A percentile compares a stretch with the other conserved stretches of the same genome.
Evolutionary conservation across 2,888 invertebrate species (phyloP).

Genomic region (Lepidocyrtinus sp.): DNA sequence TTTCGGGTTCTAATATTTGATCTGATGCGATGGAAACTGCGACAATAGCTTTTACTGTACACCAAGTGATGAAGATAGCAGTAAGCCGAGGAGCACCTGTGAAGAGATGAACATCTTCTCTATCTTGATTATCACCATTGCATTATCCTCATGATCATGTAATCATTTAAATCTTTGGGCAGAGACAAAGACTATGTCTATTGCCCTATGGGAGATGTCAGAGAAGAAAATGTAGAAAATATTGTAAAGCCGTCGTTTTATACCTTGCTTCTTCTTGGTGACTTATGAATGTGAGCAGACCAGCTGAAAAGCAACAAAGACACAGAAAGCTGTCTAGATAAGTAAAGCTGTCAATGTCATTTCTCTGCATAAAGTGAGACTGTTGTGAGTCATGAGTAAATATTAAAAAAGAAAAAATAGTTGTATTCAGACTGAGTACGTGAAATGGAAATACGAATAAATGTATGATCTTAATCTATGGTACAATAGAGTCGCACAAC

Average conservation of each 20-base stretch:
- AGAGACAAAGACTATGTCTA: conserved; percentile 46
- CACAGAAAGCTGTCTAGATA: conserved; percentile 49
- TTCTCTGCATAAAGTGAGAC: too few species aligned
- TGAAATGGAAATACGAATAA: too few species aligned
- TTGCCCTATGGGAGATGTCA: conserved; percentile 56
- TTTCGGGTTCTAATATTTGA: neutral
- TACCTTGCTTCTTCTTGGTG: conserved; percentile 43
- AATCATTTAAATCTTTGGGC: conserved; percentile 51
- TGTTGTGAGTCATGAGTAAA: too few species aligned
- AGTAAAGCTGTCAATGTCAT: conserved; percentile 57
- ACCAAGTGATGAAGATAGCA: neutral
- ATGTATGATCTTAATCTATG: too few species aligned
- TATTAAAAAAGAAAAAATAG: too few species aligned
- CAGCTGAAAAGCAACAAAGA: conserved; percentile 43
- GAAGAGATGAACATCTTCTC: conserved; percentile 40
- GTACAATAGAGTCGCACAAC: too few species aligned
- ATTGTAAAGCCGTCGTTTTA: conserved; percentile 49
- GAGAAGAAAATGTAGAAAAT: conserved; percentile 38
- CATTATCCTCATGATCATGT: conserved; percentile 35
- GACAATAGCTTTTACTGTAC: neutral
- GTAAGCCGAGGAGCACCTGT: conserved; percentile 53
- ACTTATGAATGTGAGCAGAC: conserved; percentile 51
- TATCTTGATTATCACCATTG: conserved; percentile 8
- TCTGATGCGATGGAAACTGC: neutral
- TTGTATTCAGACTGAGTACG: too few species aligned